Conservation (phyloP, 2,113 vertebrate species). For the Zosterops borbonicus region DNA sequence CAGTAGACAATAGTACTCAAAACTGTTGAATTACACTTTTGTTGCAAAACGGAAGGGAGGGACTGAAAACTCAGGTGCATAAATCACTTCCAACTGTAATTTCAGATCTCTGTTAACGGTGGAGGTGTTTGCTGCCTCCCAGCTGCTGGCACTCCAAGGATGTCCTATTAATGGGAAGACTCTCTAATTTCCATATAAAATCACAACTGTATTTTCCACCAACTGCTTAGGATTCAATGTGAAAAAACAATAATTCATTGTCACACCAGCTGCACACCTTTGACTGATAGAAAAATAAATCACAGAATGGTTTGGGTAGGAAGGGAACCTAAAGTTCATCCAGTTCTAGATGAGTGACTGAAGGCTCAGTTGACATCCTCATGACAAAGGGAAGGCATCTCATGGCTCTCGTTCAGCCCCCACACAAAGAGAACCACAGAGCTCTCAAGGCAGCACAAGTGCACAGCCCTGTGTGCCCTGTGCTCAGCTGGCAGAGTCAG, state of each 20-base stretch:
- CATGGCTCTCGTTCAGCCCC: accelerated
- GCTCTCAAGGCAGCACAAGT: neutral
- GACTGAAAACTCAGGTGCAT: neutral
- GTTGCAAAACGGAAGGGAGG: neutral
- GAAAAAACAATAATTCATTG: neutral
- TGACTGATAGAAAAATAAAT: neutral
- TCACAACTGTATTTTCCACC: neutral
- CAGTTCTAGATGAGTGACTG: neutral
- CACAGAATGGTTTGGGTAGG: neutral
- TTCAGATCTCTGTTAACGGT: neutral
- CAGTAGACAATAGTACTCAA: neutral
- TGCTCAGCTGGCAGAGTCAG: neutral
- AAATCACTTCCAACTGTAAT: neutral
- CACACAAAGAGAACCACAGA: neutral
- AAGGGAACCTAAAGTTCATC: neutral
- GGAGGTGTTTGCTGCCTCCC: neutral
- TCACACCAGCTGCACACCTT: neutral
- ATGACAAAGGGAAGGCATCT: neutral
- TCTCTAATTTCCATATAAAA: neutral
- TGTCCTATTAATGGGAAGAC: neutral
- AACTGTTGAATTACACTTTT: neutral
- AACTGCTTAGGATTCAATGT: neutral
- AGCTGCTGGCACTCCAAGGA: neutral
- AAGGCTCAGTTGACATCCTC: neutral
- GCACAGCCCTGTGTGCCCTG: neutral